Evolutionary conservation across 2,888 invertebrate species (phyloP), one percentile per base, ranked within the genome.

Genomic region (Callimorpha dominula): DNA sequence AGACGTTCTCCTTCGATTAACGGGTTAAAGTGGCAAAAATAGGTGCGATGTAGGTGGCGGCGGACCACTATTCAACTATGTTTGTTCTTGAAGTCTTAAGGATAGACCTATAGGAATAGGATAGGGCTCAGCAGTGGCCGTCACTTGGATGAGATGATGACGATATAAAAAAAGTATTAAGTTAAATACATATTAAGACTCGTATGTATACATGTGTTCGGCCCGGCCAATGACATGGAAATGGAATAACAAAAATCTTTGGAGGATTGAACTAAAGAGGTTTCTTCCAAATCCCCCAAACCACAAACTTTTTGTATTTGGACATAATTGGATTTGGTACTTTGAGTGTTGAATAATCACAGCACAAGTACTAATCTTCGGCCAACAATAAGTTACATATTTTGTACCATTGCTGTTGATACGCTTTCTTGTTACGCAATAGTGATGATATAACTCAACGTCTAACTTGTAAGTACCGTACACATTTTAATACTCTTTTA

Each of bases 321-420:
- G 9, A 40, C 11, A 12, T 65, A 65, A 65, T 65, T 65, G 65
- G 65, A 65, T 65, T 65, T 65, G 50, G 40, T 17, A 50, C 46
- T 43, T 17, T 40, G 17, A 31, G 31, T 31, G 6, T 60, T 31
- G 60, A 31, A 60, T 60, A 60, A 60, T 60, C 12, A 60, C 60
- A 31, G 20, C 57, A 57, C 31, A 60, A 14, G 20, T 57, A 57
- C 5, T 31, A 31, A 4, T 63, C 4, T n/a, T 17, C 43, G 9
- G 49, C 46, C 65, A 46, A 31, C 8, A 31, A 46, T 12, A 49
- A 15, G 49, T 65, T 60, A 60, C 31, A 60, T 31, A 31, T 20
- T 60, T 60, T 31, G 60, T 31, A 60, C 31, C 60, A 65, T 54
- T 52, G 1, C 40, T 66, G 60, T 46, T 46, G 43, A 68, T 68